Evolutionary conservation across 2,113 vertebrate genomes (phyloP), one percentile per base, ranked within the genome.

Genomic region (Heterotis niloticus): DNA sequence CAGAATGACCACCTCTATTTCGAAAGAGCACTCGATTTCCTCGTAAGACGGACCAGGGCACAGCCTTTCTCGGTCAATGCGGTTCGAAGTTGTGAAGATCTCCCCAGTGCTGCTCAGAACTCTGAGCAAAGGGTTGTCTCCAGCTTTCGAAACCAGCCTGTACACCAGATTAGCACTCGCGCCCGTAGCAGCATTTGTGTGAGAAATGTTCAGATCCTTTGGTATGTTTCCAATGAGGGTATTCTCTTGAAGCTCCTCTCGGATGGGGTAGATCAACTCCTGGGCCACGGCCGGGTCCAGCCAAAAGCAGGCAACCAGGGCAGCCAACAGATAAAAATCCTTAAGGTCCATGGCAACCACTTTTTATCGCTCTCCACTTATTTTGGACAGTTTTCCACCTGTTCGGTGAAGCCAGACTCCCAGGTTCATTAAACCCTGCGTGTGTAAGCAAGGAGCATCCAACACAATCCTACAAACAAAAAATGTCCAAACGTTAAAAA

Each of bases 191-290:
- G 95, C 94, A 89, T 94, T 96, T 84, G 95, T 95, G 86, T 97
- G 97, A 85, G 98, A 98, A 92, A 98, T 97, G 91, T 99, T 99
- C 88, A 99, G 90, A 92, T 99, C 97, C 94, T 97, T 97, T 95
- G 98, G 97, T 97, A 99, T 98, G 91, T 98, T 99, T 92, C 98
- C 98, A 93, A 99, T 98, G 85, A 98, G 97, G 86, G 98, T 93
- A 81, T 99, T 99, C 92, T 99, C 97, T 87, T 98, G 97, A 91
- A 99, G 87, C 87, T 99, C 98, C 90, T 99, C 98, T 88, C 96
- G 94, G 88, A 99, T 98, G 82, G 96, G 96, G 89, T 99, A 99
- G 91, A 97, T 98, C 82, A 99, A 94, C 93, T 99, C 98, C 94
- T 99, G 96, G 87, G 98, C 96, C 89, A 98, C 88, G 85, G 96